Evolutionary conservation across 2,888 invertebrate species (phyloP).

Genomic region (Pheosia gnoma): DNA sequence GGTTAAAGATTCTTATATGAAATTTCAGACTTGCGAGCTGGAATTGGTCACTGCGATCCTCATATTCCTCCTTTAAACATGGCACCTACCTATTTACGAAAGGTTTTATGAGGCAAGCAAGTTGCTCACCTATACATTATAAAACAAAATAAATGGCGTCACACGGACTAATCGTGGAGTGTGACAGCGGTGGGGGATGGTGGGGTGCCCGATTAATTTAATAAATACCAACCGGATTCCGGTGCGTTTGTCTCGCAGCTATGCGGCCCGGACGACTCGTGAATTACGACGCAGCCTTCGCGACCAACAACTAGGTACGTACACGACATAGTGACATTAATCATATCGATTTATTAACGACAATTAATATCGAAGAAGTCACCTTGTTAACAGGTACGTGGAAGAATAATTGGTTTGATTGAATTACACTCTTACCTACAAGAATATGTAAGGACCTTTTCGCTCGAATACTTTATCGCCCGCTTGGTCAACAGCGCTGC

Average conservation of each 20-base stretch:
- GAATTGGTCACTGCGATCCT: too few species aligned
- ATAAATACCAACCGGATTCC: conserved; percentile 78
- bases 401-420: too few species aligned
- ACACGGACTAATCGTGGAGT: conserved; percentile 40
- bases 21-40: too few species aligned
- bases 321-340: conserved; percentile 31
- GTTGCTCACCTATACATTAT: not conserved
- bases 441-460: too few species aligned
- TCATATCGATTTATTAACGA: conserved; percentile 17
- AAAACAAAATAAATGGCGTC: conserved; percentile 19
- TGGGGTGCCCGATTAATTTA: conserved; percentile 70
- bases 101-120: too few species aligned
- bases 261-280: conserved; percentile 56
- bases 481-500: too few species aligned
- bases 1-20: too few species aligned
- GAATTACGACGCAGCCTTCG: conserved; percentile 58
- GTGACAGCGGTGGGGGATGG: conserved; percentile 32
- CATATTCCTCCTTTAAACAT: too few species aligned
- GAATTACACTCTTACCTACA: too few species aligned
- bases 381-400: too few species aligned
- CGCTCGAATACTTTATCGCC: too few species aligned
- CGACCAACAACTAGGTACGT: conserved; percentile 20
- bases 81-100: too few species aligned
- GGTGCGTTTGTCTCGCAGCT: conserved; percentile 69
- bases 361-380: not conserved